Evolutionary conservation across 2,113 vertebrate species (phyloP).

Genomic region (Albula goreensis): DNA sequence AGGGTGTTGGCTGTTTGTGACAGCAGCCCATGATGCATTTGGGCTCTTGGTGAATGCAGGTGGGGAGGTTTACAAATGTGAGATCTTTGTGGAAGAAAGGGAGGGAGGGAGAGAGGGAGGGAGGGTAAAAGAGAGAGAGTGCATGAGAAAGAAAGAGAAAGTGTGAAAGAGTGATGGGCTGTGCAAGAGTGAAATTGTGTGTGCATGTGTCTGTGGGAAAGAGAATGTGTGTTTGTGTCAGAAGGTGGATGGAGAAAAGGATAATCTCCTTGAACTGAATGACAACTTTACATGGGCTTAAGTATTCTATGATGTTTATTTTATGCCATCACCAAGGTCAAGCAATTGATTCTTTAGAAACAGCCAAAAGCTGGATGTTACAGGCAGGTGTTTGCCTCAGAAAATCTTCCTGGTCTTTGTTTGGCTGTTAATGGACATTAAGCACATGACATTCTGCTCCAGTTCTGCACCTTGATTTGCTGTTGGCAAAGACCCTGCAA

Average conservation of each 20-base stretch:
- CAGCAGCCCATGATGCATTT: conserved; percentile 71
- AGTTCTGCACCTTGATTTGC: neutral
- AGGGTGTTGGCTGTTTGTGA: conserved; percentile 66
- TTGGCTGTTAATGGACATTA: too few relatives aligned
- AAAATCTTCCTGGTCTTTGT: neutral
- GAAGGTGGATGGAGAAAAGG: neutral
- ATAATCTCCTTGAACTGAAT: neutral
- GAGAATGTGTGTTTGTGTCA: neutral
- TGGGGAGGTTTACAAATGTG: neutral
- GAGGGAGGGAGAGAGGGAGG: neutral
- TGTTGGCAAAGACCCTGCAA: neutral
- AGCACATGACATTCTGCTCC: neutral
- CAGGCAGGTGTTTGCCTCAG: too few relatives aligned
- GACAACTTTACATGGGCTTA: neutral
- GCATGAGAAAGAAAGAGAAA: neutral
- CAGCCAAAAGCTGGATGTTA: neutral
- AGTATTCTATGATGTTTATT: neutral
- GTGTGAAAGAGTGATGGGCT: too few relatives aligned
- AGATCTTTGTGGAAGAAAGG: neutral
- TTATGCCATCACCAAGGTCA: neutral
- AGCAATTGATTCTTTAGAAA: neutral
- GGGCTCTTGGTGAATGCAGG: neutral
- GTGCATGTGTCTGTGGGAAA: too few relatives aligned
- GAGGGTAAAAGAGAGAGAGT: neutral
- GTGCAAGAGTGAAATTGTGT: too few relatives aligned